phyloP scores from a whole-genome alignment of 2,113 vertebrate species.

The Grammomys dolichurus region DNA sequence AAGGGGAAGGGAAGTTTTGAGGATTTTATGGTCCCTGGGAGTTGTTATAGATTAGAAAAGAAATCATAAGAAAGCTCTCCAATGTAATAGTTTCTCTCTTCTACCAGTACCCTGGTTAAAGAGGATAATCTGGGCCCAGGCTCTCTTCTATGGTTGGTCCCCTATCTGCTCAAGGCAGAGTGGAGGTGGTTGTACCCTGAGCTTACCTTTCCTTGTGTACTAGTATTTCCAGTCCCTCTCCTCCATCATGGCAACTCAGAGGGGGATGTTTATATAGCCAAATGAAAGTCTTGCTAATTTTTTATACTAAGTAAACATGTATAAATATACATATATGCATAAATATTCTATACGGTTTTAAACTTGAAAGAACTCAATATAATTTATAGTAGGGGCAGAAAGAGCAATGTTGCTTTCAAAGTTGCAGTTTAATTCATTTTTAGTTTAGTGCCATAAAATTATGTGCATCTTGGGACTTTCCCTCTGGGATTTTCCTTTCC shows the following conservation, averaged over 20 bases:
- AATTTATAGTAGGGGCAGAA: not conserved
- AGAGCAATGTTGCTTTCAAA: not conserved
- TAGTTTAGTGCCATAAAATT: not conserved
- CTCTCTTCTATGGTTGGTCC: not conserved
- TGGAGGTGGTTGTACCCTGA: fast-evolving
- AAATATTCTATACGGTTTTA: not conserved
- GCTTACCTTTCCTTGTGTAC: not conserved
- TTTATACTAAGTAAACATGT: not conserved
- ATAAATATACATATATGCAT: not conserved
- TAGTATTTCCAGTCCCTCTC: not conserved
- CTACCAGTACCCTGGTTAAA: not conserved
- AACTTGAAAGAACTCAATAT: not conserved
- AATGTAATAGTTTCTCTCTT: fast-evolving
- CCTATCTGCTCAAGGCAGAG: not conserved
- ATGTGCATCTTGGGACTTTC: not conserved
- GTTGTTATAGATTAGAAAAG: not conserved
- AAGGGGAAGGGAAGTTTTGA: not conserved
- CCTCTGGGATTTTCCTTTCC: not conserved
- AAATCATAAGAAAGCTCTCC: not conserved
- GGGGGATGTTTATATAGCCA: not conserved
- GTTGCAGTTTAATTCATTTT: not conserved
- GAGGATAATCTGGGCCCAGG: too few relatives aligned
- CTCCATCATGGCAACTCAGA: not conserved
- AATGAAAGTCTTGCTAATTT: not conserved
- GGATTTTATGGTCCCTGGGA: not conserved